These are phyloP conservation scores for Steatocranus sp. DNA, from an alignment of 2,797 vertebrate genomes.

Conservation along the genomic window DNA sequence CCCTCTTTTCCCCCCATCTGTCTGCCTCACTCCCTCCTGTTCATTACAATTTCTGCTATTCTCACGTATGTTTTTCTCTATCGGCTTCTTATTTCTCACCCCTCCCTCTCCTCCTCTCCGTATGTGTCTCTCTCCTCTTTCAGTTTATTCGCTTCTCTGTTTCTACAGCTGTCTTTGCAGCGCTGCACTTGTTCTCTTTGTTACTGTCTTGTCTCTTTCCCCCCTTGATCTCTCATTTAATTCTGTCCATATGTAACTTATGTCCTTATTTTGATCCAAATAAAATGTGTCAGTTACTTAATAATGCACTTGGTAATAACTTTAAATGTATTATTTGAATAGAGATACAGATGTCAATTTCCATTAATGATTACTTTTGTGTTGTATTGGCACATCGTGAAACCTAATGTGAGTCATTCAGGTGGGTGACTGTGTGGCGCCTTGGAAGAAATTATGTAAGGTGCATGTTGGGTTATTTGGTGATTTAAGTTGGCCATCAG, in stretches of 20 bases:
- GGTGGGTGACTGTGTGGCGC: background rate
- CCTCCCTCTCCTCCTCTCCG: slow-evolving; percentile 9
- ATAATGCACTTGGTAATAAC: background rate
- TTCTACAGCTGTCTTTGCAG: slow-evolving; percentile 48
- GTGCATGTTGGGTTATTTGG: background rate
- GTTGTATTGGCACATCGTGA: background rate
- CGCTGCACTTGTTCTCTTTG: slow-evolving; percentile 21
- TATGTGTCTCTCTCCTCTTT: background rate
- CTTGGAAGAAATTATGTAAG: background rate
- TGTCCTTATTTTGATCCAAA: background rate
- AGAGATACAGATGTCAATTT: background rate
- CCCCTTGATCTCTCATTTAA: background rate
- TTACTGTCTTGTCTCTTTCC: background rate
- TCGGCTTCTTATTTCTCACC: slow-evolving; percentile 26
- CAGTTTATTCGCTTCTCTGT: slow-evolving; percentile 25
- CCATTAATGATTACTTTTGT: background rate
- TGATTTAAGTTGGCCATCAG: background rate
- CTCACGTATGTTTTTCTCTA: slow-evolving; percentile 11
- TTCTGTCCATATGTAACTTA: background rate
- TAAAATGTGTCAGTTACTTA: accelerated
- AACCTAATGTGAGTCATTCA: background rate
- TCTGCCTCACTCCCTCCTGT: slow-evolving; percentile 29
- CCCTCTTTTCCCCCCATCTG: slow-evolving; percentile 21
- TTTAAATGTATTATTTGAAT: accelerated
- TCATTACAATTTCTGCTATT: slow-evolving; percentile 9